These are phyloP conservation scores for Euplagia quadripunctaria DNA, from an alignment of 2,888 invertebrate species.

Conservation along the genomic window DNA sequence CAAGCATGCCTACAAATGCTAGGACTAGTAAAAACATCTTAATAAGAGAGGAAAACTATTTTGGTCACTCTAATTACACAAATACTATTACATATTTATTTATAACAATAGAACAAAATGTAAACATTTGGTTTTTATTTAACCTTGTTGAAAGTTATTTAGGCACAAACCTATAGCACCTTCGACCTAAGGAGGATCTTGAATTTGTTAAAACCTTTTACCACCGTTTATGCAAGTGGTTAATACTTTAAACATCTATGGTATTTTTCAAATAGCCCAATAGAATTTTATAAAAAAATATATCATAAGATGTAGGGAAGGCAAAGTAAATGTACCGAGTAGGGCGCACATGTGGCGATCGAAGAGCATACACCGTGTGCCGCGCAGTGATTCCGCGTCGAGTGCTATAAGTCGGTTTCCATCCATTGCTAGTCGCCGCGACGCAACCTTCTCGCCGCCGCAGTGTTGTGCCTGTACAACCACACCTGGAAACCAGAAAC, in stretches of 20 bases:
- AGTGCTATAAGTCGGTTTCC: constrained; percentile 84
- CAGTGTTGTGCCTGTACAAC: constrained; percentile 82
- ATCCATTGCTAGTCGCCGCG: constrained; percentile 90
- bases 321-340: constrained; percentile 52
- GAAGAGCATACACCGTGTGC: constrained; percentile 36
- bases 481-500: constrained; percentile 74
- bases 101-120: constrained; percentile 35
- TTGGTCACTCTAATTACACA: constrained; percentile 48
- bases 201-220: background rate
- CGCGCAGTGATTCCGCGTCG: constrained; percentile 27
- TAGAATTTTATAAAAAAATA: constrained; percentile 41
- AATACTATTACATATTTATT: constrained; percentile 26
- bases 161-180: constrained; percentile 73
- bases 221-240: background rate
- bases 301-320: constrained; percentile 65
- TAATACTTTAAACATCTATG: background rate
- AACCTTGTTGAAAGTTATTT: constrained; percentile 48
- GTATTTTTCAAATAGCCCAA: constrained; percentile 42
- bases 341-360: constrained; percentile 45
- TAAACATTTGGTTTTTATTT: constrained; percentile 38
- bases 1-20: constrained; percentile 44
- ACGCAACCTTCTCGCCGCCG: constrained; percentile 83
- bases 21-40: constrained; percentile 57
- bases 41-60: constrained; percentile 47
- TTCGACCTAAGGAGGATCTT: constrained; percentile 55